Evolutionary conservation across 2,888 invertebrate genomes (phyloP).

Genomic region (Willowsia nigromaculata): DNA sequence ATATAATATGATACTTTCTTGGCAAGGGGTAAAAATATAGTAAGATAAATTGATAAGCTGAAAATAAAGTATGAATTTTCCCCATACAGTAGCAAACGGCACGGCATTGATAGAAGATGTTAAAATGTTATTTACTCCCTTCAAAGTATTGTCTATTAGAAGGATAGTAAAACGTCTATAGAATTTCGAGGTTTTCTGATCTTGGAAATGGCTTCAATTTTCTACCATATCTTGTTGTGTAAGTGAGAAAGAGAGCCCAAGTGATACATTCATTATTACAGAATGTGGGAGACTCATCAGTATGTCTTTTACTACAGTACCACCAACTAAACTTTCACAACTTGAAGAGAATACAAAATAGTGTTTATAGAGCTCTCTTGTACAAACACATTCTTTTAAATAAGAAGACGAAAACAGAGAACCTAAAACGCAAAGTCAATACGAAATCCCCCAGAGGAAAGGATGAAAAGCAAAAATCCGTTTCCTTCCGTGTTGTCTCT

Average conservation of each 20-base stretch:
- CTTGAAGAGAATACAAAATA: slow-evolving; percentile 3
- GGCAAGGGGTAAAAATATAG: too few relatives aligned
- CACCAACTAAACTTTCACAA: not conserved
- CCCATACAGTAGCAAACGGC: not conserved
- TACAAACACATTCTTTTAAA: not conserved
- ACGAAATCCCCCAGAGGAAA: slow-evolving; percentile 28
- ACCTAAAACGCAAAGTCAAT: slow-evolving; percentile 49
- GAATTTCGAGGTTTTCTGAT: not conserved
- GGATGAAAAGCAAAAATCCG: slow-evolving; percentile 45
- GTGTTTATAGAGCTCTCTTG: not conserved
- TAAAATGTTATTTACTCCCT: not conserved
- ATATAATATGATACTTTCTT: too few relatives aligned
- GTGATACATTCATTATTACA: not conserved
- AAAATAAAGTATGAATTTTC: not conserved
- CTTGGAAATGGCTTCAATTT: not conserved
- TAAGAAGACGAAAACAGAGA: slow-evolving; percentile 4
- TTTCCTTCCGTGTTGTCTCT: slow-evolving; percentile 18
- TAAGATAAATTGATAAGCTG: not conserved
- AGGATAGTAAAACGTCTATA: not conserved
- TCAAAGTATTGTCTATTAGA: not conserved
- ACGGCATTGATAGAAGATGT: not conserved
- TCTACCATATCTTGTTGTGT: slow-evolving; percentile 2
- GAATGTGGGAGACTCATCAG: not conserved
- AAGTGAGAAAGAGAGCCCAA: not conserved
- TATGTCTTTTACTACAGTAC: not conserved